A percentile compares a stretch with the other conserved stretches of the same genome.
phyloP scores from a whole-genome alignment of 2,113 vertebrate species.

The Cardinalis cardinalis region DNA sequence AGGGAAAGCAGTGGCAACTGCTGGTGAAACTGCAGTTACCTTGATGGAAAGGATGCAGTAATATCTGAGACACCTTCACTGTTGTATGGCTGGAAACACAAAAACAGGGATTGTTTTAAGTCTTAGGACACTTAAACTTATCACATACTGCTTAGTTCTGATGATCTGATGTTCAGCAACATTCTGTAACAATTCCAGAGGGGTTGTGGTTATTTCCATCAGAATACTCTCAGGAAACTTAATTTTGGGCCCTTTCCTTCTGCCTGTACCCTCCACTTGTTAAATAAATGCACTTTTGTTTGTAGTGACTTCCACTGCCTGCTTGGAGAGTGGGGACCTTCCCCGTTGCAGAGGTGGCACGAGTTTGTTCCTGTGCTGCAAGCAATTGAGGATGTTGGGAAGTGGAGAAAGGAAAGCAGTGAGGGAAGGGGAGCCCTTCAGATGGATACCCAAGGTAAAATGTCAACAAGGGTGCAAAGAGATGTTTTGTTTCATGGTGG shows the following conservation, averaged over 20 bases:
- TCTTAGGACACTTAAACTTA: background rate
- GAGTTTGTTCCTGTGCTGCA: background rate
- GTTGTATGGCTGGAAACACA: background rate
- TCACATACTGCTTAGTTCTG: background rate
- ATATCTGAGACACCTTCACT: background rate
- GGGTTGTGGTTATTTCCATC: background rate
- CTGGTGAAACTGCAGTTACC: background rate
- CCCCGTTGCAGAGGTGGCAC: rapidly evolving
- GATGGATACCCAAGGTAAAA: background rate
- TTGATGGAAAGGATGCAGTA: background rate
- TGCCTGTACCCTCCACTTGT: background rate
- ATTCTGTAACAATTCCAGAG: background rate
- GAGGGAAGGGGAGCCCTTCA: background rate
- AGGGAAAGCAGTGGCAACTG: background rate
- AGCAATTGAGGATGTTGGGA: background rate
- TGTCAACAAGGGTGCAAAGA: background rate
- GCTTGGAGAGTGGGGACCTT: background rate
- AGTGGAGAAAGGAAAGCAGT: background rate
- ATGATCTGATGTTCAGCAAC: background rate
- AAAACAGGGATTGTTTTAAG: background rate
- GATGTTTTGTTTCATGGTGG: background rate
- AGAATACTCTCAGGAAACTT: background rate
- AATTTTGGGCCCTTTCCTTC: background rate
- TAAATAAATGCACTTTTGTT: background rate
- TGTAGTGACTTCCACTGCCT: background rate